Conservation (phyloP, 2,113 vertebrate genomes). For the Oncorhynchus mykiss region DNA sequence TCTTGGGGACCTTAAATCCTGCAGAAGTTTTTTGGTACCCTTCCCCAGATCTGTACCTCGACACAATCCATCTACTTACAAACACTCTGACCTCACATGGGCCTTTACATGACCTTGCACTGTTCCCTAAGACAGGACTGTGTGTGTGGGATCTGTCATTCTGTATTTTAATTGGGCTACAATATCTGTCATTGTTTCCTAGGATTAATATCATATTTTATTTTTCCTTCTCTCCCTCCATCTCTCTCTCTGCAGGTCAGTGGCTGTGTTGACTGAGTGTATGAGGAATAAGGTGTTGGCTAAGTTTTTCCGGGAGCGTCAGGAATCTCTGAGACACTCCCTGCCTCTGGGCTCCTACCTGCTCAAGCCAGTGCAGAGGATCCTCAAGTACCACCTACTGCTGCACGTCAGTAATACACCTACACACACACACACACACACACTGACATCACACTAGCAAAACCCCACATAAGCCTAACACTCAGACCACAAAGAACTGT, state of each 20-base stretch:
- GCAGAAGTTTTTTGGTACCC: too few species aligned
- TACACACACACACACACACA: background rate
- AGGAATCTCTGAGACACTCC: slow-evolving; percentile 90
- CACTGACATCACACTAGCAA: background rate
- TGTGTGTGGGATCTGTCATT: too few species aligned
- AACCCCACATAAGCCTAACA: background rate
- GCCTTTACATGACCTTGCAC: too few species aligned
- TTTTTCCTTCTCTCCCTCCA: slow-evolving; percentile 7
- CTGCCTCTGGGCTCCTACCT: slow-evolving; percentile 96
- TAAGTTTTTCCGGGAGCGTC: slow-evolving; percentile 94
- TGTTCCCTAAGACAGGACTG: too few species aligned
- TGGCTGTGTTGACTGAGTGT: slow-evolving; percentile 95
- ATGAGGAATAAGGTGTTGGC: slow-evolving; percentile 93
- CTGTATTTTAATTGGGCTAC: background rate
- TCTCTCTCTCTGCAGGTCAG: slow-evolving; percentile 78
- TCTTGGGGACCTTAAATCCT: too few species aligned
- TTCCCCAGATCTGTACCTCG: too few species aligned
- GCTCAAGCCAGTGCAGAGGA: slow-evolving; percentile 97
- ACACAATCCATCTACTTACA: too few species aligned
- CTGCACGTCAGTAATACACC: slow-evolving; percentile 81
- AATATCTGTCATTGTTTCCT: background rate
- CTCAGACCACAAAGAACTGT: background rate
- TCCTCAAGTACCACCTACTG: slow-evolving; percentile 98
- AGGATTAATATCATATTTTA: background rate
- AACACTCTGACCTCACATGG: too few species aligned